Conservation (phyloP, 1,140 invertebrate species). For the Teleogryllus occipitalis region DNA sequence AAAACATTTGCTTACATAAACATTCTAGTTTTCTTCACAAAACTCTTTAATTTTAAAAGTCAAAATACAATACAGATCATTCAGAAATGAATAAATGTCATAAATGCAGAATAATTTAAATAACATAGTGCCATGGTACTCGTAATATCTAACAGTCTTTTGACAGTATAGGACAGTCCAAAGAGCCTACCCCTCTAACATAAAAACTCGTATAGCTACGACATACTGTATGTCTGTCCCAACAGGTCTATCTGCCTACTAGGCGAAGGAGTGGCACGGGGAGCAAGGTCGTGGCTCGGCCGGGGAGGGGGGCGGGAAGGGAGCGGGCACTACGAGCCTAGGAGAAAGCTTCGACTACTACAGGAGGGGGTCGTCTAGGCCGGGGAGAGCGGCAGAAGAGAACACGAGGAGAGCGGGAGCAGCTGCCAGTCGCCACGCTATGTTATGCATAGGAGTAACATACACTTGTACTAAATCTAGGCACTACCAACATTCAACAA, state of each 20-base stretch:
- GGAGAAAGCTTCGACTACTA: not conserved
- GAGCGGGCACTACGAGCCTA: not conserved
- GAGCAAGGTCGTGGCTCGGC: not conserved
- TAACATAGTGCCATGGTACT: slow-evolving; percentile 4
- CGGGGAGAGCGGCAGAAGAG: not conserved
- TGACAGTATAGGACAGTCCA: not conserved
- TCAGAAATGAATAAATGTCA: slow-evolving; percentile 1
- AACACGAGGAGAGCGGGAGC: not conserved
- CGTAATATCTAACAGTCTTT: slow-evolving; percentile 4
- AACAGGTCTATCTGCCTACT: not conserved
- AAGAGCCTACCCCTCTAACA: not conserved
- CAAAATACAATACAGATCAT: slow-evolving; percentile 1
- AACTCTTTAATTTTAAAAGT: slow-evolving; percentile 1
- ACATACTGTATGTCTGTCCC: not conserved
- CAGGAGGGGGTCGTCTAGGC: not conserved
- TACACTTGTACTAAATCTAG: slow-evolving; percentile 5
- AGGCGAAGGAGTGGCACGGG: not conserved
- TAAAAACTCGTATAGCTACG: not conserved
- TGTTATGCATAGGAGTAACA: not conserved
- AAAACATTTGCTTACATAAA: not conserved
- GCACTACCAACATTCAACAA: slow-evolving; percentile 4
- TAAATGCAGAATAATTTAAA: slow-evolving; percentile 6
- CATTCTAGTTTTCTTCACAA: not conserved
- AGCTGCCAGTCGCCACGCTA: not conserved
- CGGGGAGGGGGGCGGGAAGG: not conserved